Evolutionary conservation across 1,140 invertebrate species (phyloP).

Genomic region (Zophobas morio): DNA sequence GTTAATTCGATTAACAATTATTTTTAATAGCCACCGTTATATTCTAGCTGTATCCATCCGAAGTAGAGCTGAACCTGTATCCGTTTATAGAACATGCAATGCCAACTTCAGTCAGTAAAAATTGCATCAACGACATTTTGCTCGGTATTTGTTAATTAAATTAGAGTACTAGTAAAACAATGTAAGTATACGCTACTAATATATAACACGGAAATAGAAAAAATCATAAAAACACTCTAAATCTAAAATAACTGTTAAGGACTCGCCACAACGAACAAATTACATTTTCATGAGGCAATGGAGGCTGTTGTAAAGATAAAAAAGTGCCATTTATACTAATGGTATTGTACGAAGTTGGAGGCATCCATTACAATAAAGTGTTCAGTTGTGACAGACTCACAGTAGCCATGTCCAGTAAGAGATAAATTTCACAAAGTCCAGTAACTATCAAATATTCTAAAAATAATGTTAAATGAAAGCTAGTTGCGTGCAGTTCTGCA

Average conservation of each 20-base stretch:
- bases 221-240: background rate
- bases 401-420: background rate
- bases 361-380: slow-evolving; percentile 1
- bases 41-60: too few relatives aligned
- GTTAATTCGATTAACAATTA: too few relatives aligned
- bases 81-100: too few relatives aligned
- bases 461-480: too few relatives aligned
- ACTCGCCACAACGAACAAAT: background rate
- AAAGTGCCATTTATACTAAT: slow-evolving; percentile 13
- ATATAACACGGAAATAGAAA: background rate
- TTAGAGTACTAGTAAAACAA: too few relatives aligned
- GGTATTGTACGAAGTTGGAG: background rate
- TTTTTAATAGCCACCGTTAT: too few relatives aligned
- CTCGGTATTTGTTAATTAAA: too few relatives aligned
- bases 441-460: too few relatives aligned
- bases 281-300: slow-evolving; percentile 12
- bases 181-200: too few relatives aligned
- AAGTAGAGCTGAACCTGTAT: too few relatives aligned
- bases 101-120: too few relatives aligned
- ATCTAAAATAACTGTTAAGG: slow-evolving; percentile 8
- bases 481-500: slow-evolving; percentile 2
- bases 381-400: background rate
- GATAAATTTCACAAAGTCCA: background rate
- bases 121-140: too few relatives aligned
- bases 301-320: slow-evolving; percentile 1